A percentile compares a stretch with the other conserved stretches of the same genome.
Evolutionary conservation across 2,888 invertebrate species (phyloP).

Genomic region (Melanargia galathea): DNA sequence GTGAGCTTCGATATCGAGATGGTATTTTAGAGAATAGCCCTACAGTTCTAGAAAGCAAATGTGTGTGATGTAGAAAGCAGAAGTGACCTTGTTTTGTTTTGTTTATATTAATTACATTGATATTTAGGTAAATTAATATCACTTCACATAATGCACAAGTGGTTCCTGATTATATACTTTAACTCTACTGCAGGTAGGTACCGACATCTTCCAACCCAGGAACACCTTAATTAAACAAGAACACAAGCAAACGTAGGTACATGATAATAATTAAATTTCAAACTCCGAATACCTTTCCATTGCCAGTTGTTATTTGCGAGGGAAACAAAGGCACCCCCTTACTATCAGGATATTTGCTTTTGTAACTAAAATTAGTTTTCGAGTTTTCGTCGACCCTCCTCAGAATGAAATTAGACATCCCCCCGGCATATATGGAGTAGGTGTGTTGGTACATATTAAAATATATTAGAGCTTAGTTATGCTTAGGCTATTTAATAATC

Average conservation of each 20-base stretch:
- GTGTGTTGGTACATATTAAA: constrained; percentile 15
- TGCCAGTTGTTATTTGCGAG: constrained; percentile 46
- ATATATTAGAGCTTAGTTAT: background rate
- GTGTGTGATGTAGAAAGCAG: no score
- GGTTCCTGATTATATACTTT: no score
- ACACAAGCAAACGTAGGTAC: constrained; percentile 20
- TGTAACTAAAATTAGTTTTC: constrained; percentile 73
- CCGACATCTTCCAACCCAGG: background rate
- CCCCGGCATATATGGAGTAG: constrained; percentile 42
- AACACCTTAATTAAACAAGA: background rate
- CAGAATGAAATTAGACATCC: constrained; percentile 63
- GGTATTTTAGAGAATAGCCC: no score
- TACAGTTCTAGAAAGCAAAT: no score
- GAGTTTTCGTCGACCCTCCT: constrained; percentile 64
- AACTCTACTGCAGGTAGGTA: no score
- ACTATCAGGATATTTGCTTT: constrained; percentile 62
- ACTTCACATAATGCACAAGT: no score
- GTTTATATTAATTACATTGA: no score
- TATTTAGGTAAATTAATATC: no score
- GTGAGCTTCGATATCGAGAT: no score
- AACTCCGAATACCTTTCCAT: constrained; percentile 49
- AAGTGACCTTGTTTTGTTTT: no score
- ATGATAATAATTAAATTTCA: constrained; percentile 56
- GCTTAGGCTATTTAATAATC: background rate
- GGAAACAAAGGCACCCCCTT: constrained; percentile 50